phyloP scores from a whole-genome alignment of 1,140 invertebrate genomes.

The Trinorchestia longiramus region DNA sequence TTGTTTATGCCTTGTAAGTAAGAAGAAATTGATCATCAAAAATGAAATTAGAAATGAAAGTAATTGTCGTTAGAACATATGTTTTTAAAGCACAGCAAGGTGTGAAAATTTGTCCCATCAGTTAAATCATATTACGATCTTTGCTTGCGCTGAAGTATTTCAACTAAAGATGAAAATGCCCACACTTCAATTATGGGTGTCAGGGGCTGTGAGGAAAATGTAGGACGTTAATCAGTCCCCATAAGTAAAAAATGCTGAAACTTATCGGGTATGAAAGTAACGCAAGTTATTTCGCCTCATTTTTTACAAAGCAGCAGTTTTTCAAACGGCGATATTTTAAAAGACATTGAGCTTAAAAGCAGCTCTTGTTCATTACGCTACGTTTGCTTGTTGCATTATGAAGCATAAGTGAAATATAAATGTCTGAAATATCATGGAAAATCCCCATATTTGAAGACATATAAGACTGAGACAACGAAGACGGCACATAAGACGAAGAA shows the following conservation, averaged over 20 bases:
- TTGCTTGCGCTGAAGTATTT: not conserved
- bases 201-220: not conserved
- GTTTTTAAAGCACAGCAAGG: not conserved
- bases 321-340: too few species aligned
- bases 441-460: too few species aligned
- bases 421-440: too few species aligned
- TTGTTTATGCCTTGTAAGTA: not conserved
- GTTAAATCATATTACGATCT: not conserved
- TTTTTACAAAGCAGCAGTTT: not conserved
- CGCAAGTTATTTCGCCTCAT: not conserved
- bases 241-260: not conserved
- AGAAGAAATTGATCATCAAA: not conserved
- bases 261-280: not conserved
- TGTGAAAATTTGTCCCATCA: not conserved
- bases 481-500: too few species aligned
- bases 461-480: too few species aligned
- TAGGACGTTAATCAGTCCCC: too few species aligned
- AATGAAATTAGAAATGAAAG: not conserved
- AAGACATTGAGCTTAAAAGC: too few species aligned
- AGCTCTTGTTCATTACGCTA: too few species aligned
- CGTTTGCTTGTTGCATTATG: too few species aligned
- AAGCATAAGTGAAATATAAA: too few species aligned
- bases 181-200: not conserved
- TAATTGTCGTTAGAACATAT: not conserved
- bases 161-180: not conserved